These are phyloP conservation scores for Festucalex cinctus DNA, from an alignment of 2,113 vertebrate species.

Conservation along the genomic window DNA sequence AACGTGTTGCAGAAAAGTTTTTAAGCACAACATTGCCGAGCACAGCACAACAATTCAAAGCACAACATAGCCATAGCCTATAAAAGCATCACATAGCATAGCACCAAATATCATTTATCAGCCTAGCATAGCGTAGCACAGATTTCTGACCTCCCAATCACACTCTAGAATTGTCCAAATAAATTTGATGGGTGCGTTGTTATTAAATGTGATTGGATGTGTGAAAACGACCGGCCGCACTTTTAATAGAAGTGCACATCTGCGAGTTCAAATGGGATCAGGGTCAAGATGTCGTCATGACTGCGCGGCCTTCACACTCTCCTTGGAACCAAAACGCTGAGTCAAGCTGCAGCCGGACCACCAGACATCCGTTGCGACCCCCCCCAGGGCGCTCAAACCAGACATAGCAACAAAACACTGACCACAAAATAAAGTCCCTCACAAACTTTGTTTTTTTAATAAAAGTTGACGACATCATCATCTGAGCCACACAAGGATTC, in stretches of 20 bases:
- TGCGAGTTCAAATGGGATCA: neutral
- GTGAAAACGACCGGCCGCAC: neutral
- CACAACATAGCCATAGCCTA: too few species aligned
- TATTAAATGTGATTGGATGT: neutral
- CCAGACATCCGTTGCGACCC: neutral
- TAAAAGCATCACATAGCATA: too few species aligned
- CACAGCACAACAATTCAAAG: too few species aligned
- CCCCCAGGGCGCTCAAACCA: neutral
- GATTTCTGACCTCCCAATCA: too few species aligned
- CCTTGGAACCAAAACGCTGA: neutral
- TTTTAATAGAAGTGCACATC: neutral
- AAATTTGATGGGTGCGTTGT: neutral
- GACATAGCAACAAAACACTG: neutral
- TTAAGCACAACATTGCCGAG: too few species aligned
- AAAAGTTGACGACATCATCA: neutral
- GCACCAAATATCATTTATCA: too few species aligned
- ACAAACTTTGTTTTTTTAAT: neutral
- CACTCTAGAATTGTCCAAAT: too few species aligned
- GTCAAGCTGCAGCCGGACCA: neutral
- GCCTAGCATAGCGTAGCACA: too few species aligned
- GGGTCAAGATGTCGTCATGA: neutral
- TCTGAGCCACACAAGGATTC: neutral
- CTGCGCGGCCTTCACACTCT: neutral
- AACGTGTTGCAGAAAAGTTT: too few species aligned
- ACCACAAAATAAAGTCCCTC: neutral